Evolutionary conservation across 2,888 invertebrate species (phyloP).

Genomic region (Papilio protenor): DNA sequence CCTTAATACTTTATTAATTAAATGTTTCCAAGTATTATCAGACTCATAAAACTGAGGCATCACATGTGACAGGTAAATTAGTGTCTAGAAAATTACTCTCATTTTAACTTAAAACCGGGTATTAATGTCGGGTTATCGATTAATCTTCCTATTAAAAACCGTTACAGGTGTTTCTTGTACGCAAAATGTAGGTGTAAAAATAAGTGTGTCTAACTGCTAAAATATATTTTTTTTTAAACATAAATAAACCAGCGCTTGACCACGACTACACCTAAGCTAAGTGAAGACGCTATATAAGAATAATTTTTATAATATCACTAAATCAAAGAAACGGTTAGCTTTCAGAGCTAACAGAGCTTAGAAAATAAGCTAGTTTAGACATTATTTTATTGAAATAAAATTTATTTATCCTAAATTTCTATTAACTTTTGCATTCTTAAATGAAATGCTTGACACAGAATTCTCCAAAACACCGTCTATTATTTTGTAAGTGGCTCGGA

Average conservation of each 20-base stretch:
- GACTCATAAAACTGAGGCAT: conserved; percentile 1
- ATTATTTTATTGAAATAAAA: too few relatives aligned
- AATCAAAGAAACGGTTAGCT: too few relatives aligned
- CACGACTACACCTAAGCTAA: too few relatives aligned
- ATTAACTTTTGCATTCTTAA: not conserved
- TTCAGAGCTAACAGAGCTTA: too few relatives aligned
- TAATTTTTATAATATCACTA: too few relatives aligned
- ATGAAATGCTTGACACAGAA: conserved; percentile 16
- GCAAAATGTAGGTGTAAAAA: not conserved
- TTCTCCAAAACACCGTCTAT: conserved; percentile 27
- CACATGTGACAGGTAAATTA: conserved; percentile 29
- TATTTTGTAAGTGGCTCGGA: conserved; percentile 45
- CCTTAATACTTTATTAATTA: not conserved
- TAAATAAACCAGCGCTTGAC: too few relatives aligned
- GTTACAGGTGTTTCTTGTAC: conserved; percentile 15
- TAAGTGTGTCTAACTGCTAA: too few relatives aligned
- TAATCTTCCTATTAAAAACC: conserved; percentile 20
- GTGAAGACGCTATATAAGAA: too few relatives aligned
- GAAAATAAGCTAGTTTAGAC: too few relatives aligned
- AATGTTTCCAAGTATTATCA: not conserved
- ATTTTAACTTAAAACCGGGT: conserved; percentile 7
- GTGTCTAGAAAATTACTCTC: not conserved
- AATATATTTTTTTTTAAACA: too few relatives aligned
- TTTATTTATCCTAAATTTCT: not conserved
- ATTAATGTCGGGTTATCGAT: conserved; percentile 32